phyloP scores from a whole-genome alignment of 2,113 vertebrate genomes.

The Xenotilapia flavipinnis region DNA sequence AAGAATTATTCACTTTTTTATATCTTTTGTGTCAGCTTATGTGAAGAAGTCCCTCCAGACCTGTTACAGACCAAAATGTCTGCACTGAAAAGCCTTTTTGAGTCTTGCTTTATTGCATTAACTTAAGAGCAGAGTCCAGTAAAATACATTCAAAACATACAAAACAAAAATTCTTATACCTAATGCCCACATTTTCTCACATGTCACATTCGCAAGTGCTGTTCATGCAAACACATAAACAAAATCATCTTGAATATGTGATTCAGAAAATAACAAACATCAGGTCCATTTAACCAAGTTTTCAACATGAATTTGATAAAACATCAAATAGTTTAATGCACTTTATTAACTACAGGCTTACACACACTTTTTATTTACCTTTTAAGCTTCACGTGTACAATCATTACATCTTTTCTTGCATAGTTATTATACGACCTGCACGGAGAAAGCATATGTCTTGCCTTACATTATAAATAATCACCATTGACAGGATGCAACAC shows the following conservation, averaged over 20 bases:
- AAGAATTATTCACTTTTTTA: background rate
- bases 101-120: slow-evolving; percentile 37
- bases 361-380: background rate
- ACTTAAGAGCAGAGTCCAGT: slow-evolving; percentile 11
- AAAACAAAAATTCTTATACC: background rate
- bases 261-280: background rate
- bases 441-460: background rate
- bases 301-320: background rate
- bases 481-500: background rate
- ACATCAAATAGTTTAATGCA: background rate
- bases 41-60: background rate
- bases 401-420: background rate
- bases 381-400: background rate
- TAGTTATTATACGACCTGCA: background rate
- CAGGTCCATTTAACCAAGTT: background rate
- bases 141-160: background rate
- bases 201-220: background rate
- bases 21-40: background rate
- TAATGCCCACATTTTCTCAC: background rate
- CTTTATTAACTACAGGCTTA: background rate
- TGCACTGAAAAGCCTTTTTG: background rate
- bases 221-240: background rate
- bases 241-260: background rate
- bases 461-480: background rate
- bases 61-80: background rate